Evolutionary conservation across 2,888 invertebrate species (phyloP).

Genomic region (Pyrrhosoma nymphula): DNA sequence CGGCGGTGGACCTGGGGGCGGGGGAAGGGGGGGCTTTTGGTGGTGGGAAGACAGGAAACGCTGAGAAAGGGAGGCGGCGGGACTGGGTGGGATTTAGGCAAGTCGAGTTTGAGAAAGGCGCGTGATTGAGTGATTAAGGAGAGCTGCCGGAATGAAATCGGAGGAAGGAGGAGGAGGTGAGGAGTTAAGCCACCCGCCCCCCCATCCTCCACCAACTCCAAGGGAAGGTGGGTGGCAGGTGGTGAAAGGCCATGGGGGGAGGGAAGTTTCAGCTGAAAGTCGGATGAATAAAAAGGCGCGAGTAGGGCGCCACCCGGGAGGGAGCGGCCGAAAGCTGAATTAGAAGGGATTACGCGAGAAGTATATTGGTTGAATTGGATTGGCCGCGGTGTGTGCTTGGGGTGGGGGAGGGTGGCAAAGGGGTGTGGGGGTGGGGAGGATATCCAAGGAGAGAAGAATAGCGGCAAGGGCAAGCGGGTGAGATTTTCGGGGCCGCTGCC

Average conservation of each 20-base stretch:
- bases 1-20: background rate
- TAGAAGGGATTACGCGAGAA: slow-evolving; percentile 8
- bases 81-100: background rate
- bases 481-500: background rate
- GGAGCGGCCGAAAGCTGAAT: slow-evolving; percentile 25
- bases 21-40: too few species aligned
- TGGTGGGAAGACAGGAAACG: background rate
- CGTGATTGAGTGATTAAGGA: slow-evolving; percentile 43
- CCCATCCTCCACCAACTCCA: background rate
- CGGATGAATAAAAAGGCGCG: slow-evolving; percentile 5
- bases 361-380: slow-evolving; percentile 47
- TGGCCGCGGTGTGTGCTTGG: background rate
- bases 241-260: background rate
- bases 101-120: slow-evolving; percentile 24
- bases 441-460: too few species aligned
- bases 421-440: background rate
- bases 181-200: background rate
- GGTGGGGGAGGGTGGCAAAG: background rate
- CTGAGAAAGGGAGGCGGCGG: background rate
- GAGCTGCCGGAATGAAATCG: background rate
- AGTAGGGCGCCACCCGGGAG: background rate
- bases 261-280: background rate
- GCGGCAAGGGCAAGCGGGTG: background rate
- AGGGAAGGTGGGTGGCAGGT: background rate
- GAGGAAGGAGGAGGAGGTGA: background rate